Evolutionary conservation across 2,888 invertebrate genomes (phyloP), one percentile per base, ranked within the genome.

Genomic region (Phyllotreta cruciferae): DNA sequence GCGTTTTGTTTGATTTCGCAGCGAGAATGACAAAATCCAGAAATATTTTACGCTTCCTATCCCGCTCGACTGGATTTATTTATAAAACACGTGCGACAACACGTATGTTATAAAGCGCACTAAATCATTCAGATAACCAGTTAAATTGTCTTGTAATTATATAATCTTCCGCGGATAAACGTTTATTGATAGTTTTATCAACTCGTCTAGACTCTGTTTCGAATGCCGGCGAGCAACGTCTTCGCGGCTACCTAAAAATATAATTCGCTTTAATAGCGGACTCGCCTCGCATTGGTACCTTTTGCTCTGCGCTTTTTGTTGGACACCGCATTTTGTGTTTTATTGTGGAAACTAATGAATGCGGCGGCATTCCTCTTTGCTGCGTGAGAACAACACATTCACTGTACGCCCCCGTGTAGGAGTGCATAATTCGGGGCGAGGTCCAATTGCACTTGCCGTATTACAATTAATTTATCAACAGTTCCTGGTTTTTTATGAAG

Each of bases 261-360:
- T 13, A 1, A 24, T 49, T 49, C 36, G 36, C n/a, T 54, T 55
- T 55, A 61, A 61, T 57, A 49, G 54, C 58, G 55, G 39, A 36
- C 38, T 62, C 24, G 1, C 62, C 55, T 66, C 62, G 49, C 45
- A 8, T 24, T 14, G 10, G 34, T 49, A 37, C 14, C 38, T 63
- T 66, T 63, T 66, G 60, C 50, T 57, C 52, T 44, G 58, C 53
- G 60, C 62, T 39, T 62, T 62, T 60, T 60, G 65, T 60, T 52
- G 54, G 56, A 66, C 65, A 60, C 44, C 52, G 45, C 58, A 60
- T 66, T 66, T 52, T 66, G 56, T 62, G 63, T 66, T 66, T 52
- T 66, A 60, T 66, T 66, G 60, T 66, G 56, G 56, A 66, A 54
- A 58, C 54, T 62, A 66, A 63, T 55, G 49, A 66, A 60, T 57